Percentiles rank a stretch among this genome's conserved stretches.
These are phyloP conservation scores for Trissoscelio sp. DNA, from an alignment of 2,888 invertebrate genomes.

Conservation along the genomic window DNA sequence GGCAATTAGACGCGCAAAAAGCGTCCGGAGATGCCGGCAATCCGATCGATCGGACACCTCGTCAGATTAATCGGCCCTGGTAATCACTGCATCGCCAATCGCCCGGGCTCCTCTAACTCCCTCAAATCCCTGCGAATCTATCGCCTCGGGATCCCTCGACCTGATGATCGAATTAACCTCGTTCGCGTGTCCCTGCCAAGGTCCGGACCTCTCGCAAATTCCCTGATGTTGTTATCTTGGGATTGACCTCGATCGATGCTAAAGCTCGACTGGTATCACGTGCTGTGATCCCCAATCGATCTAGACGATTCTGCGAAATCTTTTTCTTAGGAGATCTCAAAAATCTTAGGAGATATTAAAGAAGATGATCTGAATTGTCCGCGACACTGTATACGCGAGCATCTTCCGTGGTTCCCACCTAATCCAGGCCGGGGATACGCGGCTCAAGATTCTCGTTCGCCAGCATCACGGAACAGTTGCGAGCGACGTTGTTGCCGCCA, in stretches of 20 bases:
- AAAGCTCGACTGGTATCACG: neutral
- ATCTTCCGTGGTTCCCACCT: constrained; percentile 17
- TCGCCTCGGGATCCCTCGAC: constrained; percentile 34
- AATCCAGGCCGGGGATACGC: constrained; percentile 51
- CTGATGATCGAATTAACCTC: constrained; percentile 56
- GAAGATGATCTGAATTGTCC: neutral
- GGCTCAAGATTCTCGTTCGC: constrained; percentile 65
- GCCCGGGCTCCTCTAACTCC: constrained; percentile 11
- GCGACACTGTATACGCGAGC: constrained; percentile 18
- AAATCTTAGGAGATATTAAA: too few relatives aligned
- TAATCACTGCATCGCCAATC: constrained; percentile 62
- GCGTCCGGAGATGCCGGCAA: neutral
- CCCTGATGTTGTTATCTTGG: neutral
- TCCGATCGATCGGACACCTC: constrained; percentile 56
- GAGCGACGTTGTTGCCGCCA: constrained; percentile 74
- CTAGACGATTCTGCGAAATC: too few relatives aligned
- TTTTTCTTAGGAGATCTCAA: too few relatives aligned
- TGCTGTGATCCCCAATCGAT: neutral
- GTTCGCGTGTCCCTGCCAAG: neutral
- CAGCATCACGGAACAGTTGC: constrained; percentile 70
- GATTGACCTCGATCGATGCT: constrained; percentile 1
- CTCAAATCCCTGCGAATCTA: constrained; percentile 13
- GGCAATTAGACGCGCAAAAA: constrained; percentile 23
- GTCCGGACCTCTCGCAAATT: too few relatives aligned
- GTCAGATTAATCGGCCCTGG: constrained; percentile 61